Conservation (phyloP, 2,888 invertebrate species). For the Melieria picta region DNA sequence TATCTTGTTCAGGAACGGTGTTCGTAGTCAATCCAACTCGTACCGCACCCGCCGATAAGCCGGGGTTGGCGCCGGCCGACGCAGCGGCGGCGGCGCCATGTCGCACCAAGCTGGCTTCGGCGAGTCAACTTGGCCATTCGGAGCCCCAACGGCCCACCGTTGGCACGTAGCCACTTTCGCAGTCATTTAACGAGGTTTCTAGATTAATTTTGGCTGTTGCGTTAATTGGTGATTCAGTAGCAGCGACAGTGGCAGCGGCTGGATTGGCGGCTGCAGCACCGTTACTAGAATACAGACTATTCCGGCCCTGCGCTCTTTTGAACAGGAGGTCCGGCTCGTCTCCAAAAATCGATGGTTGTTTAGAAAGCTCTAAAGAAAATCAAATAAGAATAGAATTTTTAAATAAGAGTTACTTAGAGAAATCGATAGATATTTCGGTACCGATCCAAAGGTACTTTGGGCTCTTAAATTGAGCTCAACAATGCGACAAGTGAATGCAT, state of each 20-base stretch:
- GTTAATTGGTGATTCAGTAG: constrained; percentile 52
- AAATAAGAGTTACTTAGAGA: not conserved
- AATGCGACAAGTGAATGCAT: too few species aligned
- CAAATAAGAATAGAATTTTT: not conserved
- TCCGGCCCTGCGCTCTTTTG: constrained; percentile 70
- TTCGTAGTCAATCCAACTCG: constrained; percentile 65
- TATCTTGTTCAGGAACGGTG: constrained; percentile 54
- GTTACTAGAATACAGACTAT: constrained; percentile 67
- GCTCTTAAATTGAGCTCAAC: too few species aligned
- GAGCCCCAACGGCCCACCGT: constrained; percentile 90
- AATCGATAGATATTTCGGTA: not conserved
- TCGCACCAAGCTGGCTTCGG: constrained; percentile 70
- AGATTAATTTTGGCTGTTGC: constrained; percentile 64
- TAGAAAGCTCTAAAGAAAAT: constrained; percentile 73
- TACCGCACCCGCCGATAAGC: constrained; percentile 59
- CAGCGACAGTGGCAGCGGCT: constrained; percentile 51
- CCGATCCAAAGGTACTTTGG: too few species aligned
- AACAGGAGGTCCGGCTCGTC: constrained; percentile 73
- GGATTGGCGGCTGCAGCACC: constrained; percentile 53
- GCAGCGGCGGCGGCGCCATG: constrained; percentile 57
- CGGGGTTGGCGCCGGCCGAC: constrained; percentile 52
- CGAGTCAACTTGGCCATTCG: constrained; percentile 99
- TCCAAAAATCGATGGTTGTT: constrained; percentile 72
- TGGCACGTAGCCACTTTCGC: constrained; percentile 74
- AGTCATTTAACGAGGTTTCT: constrained; percentile 68